Percentiles rank a stretch among this genome's conserved stretches.
Evolutionary conservation across 1,140 invertebrate species (phyloP).

Genomic region (Brachionus koreanus): DNA sequence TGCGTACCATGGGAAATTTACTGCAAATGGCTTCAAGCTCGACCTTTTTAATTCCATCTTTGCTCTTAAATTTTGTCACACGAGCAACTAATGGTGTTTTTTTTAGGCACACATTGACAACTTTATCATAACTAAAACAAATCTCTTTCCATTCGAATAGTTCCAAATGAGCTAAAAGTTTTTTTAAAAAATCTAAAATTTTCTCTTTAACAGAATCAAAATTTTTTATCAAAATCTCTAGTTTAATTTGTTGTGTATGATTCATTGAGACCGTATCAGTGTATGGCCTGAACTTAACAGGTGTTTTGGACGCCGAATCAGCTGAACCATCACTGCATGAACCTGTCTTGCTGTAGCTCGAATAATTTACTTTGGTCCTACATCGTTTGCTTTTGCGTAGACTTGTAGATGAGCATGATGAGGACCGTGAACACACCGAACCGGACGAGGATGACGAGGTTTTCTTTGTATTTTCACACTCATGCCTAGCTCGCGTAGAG

Average conservation of each 20-base stretch:
- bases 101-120: background rate
- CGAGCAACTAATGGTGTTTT: background rate
- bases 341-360: background rate
- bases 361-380: constrained; percentile 7
- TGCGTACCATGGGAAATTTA: background rate
- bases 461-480: background rate
- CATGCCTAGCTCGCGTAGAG: background rate
- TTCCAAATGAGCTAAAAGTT: background rate
- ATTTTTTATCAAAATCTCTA: background rate
- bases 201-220: background rate
- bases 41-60: background rate
- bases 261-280: background rate
- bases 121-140: background rate
- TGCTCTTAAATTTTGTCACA: background rate
- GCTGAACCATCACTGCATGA: background rate
- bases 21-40: background rate
- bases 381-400: background rate
- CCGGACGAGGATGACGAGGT: background rate
- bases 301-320: background rate
- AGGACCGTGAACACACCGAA: background rate
- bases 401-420: background rate
- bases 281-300: background rate
- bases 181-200: background rate
- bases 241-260: background rate
- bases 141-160: constrained; percentile 9